These are phyloP conservation scores for Hylyphantes graminicola DNA, from an alignment of 1,140 invertebrate species.

Conservation along the genomic window DNA sequence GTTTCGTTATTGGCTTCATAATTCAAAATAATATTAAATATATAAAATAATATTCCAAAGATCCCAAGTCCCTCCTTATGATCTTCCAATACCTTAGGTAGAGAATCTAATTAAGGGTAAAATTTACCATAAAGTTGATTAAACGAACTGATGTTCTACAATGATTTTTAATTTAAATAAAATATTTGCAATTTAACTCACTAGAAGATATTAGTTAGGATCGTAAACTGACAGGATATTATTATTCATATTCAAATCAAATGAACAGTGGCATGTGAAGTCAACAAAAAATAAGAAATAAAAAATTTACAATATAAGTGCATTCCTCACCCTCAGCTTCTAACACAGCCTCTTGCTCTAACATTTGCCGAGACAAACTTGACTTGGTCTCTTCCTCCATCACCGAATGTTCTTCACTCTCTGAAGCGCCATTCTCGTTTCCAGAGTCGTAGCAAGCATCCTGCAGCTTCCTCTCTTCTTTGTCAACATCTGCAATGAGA, in stretches of 20 bases:
- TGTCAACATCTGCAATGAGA: slow-evolving; percentile 51
- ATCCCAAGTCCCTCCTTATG: too few species aligned
- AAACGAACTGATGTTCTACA: too few species aligned
- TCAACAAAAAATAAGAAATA: not conserved
- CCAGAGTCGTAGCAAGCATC: slow-evolving; percentile 6
- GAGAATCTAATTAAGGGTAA: too few species aligned
- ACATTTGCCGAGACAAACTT: slow-evolving; percentile 1
- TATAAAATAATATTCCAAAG: too few species aligned
- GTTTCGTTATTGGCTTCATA: too few species aligned
- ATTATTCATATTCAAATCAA: not conserved
- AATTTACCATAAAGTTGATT: too few species aligned
- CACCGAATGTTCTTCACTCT: slow-evolving; percentile 4
- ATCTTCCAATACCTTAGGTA: too few species aligned
- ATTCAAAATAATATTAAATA: too few species aligned
- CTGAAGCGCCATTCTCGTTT: not conserved
- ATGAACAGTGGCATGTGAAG: not conserved
- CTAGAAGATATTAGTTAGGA: too few species aligned
- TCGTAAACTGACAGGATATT: too few species aligned
- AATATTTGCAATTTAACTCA: too few species aligned
- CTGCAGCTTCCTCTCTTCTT: slow-evolving; percentile 44
- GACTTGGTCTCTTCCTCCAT: not conserved
- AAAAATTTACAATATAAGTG: slow-evolving; percentile 28
- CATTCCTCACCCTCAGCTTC: slow-evolving; percentile 54
- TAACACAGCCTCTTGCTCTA: slow-evolving; percentile 5
- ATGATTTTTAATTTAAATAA: too few species aligned